Percentiles rank a stretch among this genome's conserved stretches.
phyloP scores from a whole-genome alignment of 1,140 invertebrate genomes.

The Rhysida immarginata region DNA sequence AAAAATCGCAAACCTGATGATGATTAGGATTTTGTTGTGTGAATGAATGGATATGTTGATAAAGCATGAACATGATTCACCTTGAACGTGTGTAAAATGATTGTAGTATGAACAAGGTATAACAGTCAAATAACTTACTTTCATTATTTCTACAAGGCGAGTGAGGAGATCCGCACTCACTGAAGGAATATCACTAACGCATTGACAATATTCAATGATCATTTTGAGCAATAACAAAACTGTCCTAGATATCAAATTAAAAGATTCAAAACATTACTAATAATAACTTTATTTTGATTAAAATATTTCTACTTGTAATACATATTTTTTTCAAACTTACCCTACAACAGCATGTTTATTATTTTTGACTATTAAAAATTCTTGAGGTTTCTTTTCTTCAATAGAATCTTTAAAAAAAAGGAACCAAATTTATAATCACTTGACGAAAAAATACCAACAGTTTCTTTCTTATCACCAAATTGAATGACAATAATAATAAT shows the following conservation, averaged over 20 bases:
- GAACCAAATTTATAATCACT: neutral
- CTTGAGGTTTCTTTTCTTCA: constrained; percentile 17
- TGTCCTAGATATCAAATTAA: constrained; percentile 30
- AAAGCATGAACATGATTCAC: too few species aligned
- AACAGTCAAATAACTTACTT: too few species aligned
- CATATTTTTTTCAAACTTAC: constrained; percentile 24
- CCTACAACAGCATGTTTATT: constrained; percentile 75
- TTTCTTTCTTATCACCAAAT: too few species aligned
- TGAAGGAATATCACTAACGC: constrained; percentile 43
- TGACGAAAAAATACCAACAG: neutral
- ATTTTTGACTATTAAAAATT: constrained; percentile 49
- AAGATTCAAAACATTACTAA: neutral
- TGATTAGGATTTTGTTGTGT: too few species aligned
- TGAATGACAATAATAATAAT: too few species aligned
- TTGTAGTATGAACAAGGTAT: too few species aligned
- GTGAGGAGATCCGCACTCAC: constrained; percentile 54
- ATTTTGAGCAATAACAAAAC: constrained; percentile 65
- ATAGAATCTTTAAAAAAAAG: neutral
- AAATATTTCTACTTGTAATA: neutral
- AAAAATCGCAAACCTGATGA: too few species aligned
- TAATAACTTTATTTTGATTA: constrained; percentile 2
- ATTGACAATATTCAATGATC: constrained; percentile 76
- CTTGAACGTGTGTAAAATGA: too few species aligned
- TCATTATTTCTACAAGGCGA: constrained; percentile 69
- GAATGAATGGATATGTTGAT: too few species aligned